A percentile compares a stretch with the other conserved stretches of the same genome.
Evolutionary conservation across 1,140 invertebrate species (phyloP).

Genomic region (Globodera ellingtonae): DNA sequence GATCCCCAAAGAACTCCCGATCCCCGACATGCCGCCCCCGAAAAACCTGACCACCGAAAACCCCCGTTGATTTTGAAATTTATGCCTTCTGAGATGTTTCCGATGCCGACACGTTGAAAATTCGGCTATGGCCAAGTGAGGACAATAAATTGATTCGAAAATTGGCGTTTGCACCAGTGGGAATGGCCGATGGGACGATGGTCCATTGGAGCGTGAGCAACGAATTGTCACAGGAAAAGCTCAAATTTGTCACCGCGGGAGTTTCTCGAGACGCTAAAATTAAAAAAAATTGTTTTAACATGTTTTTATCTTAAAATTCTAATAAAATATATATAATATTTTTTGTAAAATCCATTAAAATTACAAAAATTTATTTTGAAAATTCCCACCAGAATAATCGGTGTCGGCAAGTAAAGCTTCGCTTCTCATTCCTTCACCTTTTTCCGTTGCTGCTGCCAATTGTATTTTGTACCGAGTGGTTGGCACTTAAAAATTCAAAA

Average conservation of each 20-base stretch:
- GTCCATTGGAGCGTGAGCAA: constrained; percentile 19
- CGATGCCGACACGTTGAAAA: constrained; percentile 13
- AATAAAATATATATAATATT: constrained; percentile 45
- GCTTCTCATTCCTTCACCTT: constrained; percentile 60
- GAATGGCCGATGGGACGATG: constrained; percentile 27
- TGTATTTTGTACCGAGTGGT: constrained; percentile 52
- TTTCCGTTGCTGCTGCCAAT: constrained; percentile 55
- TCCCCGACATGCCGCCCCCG: no score
- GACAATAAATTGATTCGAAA: constrained; percentile 40
- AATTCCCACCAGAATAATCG: constrained; percentile 39
- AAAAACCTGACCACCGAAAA: no score
- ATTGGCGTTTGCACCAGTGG: constrained; percentile 13
- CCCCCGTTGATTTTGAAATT: neutral
- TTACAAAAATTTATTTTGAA: no score
- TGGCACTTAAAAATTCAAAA: constrained; percentile 38
- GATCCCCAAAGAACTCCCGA: no score
- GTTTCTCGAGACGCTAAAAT: constrained; percentile 39
- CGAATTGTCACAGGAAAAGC: constrained; percentile 41
- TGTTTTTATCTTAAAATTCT: constrained; percentile 11
- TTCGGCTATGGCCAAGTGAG: constrained; percentile 36
- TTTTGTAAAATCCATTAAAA: constrained; percentile 2
- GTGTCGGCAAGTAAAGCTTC: constrained; percentile 47
- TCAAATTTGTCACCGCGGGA: constrained; percentile 46
- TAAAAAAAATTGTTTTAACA: constrained; percentile 27
- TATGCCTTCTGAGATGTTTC: constrained; percentile 17